Base-by-base conservation (phyloP, 2,797 vertebrate species). In the Coilia nasus region DNA sequence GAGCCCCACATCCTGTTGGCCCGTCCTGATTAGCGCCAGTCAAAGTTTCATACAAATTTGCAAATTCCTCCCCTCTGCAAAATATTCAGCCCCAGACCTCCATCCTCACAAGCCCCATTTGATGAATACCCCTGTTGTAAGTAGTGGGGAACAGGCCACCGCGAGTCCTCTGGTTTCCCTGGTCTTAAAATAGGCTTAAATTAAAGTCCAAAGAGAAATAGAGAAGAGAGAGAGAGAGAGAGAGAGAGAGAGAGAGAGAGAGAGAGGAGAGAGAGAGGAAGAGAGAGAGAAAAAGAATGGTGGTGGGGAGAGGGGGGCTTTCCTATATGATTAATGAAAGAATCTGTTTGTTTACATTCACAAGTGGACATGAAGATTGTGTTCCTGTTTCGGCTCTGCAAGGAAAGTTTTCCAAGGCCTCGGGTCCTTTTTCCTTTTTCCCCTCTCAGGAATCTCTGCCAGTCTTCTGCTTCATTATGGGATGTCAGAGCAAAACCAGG, bases 21-120 rank as follows among this genome's bases (percentile, higher is more conserved):
- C 90, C 90, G 87, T 89, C 95, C 95, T 97, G 96, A 97, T 98
- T 97, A 97, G 95, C 95, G 97, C 95, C 93, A 96, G 95, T 96
- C 94, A 96, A 96, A 41, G 71, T 44, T 96, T 96, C 95, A 95
- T 89, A 95, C 96, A 96, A 95, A 96, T 95, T 94, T 93, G 93
- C 94, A 92, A 90, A 94, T 95, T 96, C 94, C 95, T 95, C 93
- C 95, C 62, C 25, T n/a, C 87, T 88, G 87, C 90, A 88, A 89
- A 92, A 90, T 91, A 90, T 89, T 92, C 87, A 60, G 83, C 62
- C 89, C 83, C 84, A 90, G 86, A 88, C 81, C 84, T 80, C 87
- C 89, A 88, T 88, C 92, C 88, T 88, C 92, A 91, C 92, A 94
- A 93, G 95, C 93, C 91, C 92, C 91, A 91, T 91, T 90, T 95